Conservation (phyloP, 2,113 vertebrate species). For the Naja naja region DNA sequence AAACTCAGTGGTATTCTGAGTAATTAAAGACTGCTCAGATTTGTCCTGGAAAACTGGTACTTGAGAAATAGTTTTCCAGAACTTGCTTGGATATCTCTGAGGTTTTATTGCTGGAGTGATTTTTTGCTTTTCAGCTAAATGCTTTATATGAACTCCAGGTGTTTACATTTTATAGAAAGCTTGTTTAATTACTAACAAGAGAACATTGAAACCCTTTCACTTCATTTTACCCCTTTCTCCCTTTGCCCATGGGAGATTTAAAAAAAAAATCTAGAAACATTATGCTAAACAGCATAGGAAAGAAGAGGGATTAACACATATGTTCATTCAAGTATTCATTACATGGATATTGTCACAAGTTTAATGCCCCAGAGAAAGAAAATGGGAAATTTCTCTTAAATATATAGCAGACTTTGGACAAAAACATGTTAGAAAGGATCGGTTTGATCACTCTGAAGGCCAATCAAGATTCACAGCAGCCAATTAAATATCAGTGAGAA, state of each 20-base stretch:
- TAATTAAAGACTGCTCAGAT: background rate
- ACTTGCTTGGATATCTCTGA: background rate
- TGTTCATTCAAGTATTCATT: background rate
- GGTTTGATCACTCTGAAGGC: background rate
- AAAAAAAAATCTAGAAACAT: background rate
- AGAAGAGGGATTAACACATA: constrained; percentile 11
- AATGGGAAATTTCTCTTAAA: background rate
- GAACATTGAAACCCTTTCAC: background rate
- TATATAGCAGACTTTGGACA: background rate
- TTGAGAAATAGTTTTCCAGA: background rate
- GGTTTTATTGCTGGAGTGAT: background rate
- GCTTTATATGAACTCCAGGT: background rate
- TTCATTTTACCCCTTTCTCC: constrained; percentile 9
- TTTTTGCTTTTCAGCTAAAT: background rate
- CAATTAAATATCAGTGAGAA: background rate
- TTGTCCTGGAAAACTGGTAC: background rate
- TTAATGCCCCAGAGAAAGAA: constrained; percentile 13
- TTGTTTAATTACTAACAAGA: background rate
- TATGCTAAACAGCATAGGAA: constrained; percentile 11
- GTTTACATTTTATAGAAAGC: background rate
- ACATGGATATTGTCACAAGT: background rate
- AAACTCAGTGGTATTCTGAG: background rate
- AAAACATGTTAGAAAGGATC: background rate
- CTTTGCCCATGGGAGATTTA: constrained; percentile 14
- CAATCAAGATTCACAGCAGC: background rate